Evolutionary conservation across 1,140 invertebrate species (phyloP).

Genomic region (Calosoma granatense): DNA sequence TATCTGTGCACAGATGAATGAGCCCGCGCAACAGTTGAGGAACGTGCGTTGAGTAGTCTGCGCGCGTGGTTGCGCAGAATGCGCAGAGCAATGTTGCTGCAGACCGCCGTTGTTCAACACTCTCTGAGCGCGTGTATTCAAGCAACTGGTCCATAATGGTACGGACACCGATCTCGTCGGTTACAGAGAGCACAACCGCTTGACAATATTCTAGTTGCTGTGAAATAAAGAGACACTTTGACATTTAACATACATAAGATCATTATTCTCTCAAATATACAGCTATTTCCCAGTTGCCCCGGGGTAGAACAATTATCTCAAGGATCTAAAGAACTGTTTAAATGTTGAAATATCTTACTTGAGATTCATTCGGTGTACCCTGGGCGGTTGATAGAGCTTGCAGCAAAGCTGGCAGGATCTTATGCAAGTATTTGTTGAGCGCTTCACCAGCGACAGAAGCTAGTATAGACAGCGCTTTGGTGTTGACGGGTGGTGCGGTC

Average conservation of each 20-base stretch:
- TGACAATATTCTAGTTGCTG: constrained; percentile 87
- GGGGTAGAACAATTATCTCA: no score
- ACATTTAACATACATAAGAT: constrained; percentile 14
- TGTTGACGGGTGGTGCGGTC: constrained; percentile 78
- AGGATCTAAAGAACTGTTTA: no score
- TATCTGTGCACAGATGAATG: constrained; percentile 74
- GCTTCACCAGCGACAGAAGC: constrained; percentile 89
- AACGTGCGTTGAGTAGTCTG: constrained; percentile 77
- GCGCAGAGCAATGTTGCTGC: constrained; percentile 79
- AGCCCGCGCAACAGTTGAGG: constrained; percentile 80
- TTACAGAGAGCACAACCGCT: constrained; percentile 81
- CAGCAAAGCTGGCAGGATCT: constrained; percentile 84
- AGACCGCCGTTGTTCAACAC: constrained; percentile 53
- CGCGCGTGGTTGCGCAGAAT: constrained; percentile 80
- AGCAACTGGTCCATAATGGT: constrained; percentile 87
- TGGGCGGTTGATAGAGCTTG: constrained; percentile 56
- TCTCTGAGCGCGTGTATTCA: constrained; percentile 58
- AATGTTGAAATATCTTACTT: no score
- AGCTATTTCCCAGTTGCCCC: no score
- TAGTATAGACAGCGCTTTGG: constrained; percentile 83
- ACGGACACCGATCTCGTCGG: constrained; percentile 76
- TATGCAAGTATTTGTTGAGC: constrained; percentile 80
- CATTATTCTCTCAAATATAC: constrained; percentile 10
- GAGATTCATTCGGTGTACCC: constrained; percentile 56
- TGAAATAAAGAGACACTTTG: constrained; percentile 13